These are phyloP conservation scores for Pantherophis alleghaniensis DNA, from an alignment of 2,797 vertebrate genomes.

Conservation along the genomic window DNA sequence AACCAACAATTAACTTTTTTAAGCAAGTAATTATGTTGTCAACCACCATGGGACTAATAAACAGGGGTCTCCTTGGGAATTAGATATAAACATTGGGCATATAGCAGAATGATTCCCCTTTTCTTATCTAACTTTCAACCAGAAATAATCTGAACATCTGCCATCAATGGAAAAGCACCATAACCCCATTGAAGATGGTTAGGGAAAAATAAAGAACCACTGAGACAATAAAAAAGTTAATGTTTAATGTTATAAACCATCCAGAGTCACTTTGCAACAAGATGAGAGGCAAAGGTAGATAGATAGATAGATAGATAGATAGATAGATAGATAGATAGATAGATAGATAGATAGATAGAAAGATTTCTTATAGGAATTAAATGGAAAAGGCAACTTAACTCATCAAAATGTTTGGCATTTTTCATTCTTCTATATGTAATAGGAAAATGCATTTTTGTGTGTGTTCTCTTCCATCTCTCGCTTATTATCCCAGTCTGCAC, in stretches of 20 bases:
- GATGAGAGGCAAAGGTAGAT: background rate
- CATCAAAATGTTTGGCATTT: background rate
- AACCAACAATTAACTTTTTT: conserved; percentile 26
- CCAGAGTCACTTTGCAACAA: background rate
- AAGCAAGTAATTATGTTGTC: conserved; percentile 22
- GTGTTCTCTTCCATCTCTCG: background rate
- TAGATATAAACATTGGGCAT: background rate
- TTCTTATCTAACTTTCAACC: background rate
- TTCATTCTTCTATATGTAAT: background rate
- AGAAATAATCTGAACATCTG: background rate
- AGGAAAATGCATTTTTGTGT: background rate
- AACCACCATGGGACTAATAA: background rate
- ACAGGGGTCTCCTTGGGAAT: background rate
- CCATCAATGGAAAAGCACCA: background rate
- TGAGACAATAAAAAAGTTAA: background rate
- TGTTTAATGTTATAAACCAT: background rate
- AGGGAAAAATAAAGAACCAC: background rate
- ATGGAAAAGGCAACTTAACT: background rate
- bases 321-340: too few species aligned
- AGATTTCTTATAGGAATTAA: background rate
- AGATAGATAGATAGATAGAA: too few species aligned
- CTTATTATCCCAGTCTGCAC: background rate
- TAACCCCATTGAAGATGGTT: background rate
- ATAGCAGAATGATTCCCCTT: background rate
- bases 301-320: too few species aligned